Evolutionary conservation across 2,113 vertebrate species (phyloP), one percentile per base, ranked within the genome.

Genomic region (Scortum barcoo): DNA sequence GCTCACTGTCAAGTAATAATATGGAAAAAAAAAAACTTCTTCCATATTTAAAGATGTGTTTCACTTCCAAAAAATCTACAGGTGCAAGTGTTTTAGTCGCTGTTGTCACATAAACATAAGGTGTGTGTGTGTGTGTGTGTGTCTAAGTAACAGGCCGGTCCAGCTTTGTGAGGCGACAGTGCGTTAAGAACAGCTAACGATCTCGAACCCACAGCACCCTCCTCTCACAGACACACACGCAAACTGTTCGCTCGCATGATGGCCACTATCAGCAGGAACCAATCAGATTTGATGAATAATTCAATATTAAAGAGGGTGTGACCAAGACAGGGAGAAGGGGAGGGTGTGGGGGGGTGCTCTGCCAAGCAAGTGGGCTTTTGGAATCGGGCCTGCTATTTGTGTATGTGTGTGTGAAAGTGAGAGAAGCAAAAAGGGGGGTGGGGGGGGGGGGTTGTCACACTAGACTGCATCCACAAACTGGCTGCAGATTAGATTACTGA

Each of bases 401-500:
- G 85, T 38, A 44, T 61, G 76, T 62, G 84, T 63, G 73, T 54
- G 78, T 90, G 91, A 85, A 86, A 90, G 87, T 83, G 91, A 84
- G 83, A 85, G 74, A 73, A 77, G 79, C 56, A 51, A 81, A n/a
- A n/a, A n/a, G n/a, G n/a, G n/a, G n/a, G n/a, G n/a, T n/a, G n/a
- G n/a, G 50, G 50, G 62, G 38, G 72, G 46, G 28, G 77, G 86
- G 69, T 90, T 94, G 95, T 95, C 95, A 95, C 95, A 95, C 91
- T 92, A 94, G 93, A 94, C 93, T 95, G 94, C 93, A 92, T 95
- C 94, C 93, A 93, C 94, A 95, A 93, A 94, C 94, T 92, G 93
- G 90, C 91, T 92, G 89, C 91, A 95, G 95, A 95, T 96, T 95
- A 94, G 95, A 96, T 96, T 95, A 95, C 92, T 92, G 86, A 93